Conservation (phyloP, 2,113 vertebrate genomes). For the Cervus canadensis region DNA sequence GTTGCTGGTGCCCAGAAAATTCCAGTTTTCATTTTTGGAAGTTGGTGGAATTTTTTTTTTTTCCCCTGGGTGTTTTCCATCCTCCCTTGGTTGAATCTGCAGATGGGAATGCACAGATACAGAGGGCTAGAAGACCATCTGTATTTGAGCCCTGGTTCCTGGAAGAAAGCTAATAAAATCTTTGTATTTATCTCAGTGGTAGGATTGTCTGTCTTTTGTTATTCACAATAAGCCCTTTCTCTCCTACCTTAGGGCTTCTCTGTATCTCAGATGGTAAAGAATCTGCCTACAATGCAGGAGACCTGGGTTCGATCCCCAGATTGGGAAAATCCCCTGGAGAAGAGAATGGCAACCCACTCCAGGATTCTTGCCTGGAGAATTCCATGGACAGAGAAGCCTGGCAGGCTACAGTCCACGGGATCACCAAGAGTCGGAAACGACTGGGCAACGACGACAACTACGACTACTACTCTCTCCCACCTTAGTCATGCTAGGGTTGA, state of each 20-base stretch:
- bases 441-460: rapidly evolving
- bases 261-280: background rate
- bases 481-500: background rate
- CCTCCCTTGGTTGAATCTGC: background rate
- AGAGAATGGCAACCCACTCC: background rate
- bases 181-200: background rate
- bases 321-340: background rate
- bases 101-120: background rate
- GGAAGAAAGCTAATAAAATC: background rate
- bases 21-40: background rate
- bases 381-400: background rate
- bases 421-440: background rate
- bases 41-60: background rate
- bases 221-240: background rate
- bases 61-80: background rate
- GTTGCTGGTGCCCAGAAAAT: background rate
- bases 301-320: background rate
- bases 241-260: background rate
- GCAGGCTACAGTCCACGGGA: background rate
- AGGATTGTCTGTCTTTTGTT: background rate
- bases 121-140: background rate
- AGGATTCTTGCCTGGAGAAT: background rate
- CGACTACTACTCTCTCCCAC: background rate
- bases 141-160: background rate
- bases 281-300: background rate